A percentile compares a stretch with the other conserved stretches of the same genome.
These are phyloP conservation scores for Drosophila prolongata DNA, from an alignment of 2,888 invertebrate species.

Conservation along the genomic window DNA sequence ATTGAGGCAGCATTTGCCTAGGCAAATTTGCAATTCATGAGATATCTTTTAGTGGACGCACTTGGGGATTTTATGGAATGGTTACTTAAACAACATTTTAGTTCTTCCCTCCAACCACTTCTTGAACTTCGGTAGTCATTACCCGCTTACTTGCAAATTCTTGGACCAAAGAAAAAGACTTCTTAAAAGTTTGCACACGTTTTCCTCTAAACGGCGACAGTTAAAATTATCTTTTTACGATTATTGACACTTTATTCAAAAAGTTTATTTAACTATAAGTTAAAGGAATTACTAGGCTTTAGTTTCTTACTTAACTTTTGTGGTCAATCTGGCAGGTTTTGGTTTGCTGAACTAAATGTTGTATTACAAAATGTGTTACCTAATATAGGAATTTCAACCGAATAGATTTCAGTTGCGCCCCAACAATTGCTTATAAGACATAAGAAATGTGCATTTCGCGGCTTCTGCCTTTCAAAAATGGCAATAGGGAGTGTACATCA, in stretches of 20 bases:
- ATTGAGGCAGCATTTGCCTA: not conserved
- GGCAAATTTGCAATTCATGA: slow-evolving; percentile 15
- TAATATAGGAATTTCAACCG: too few relatives aligned
- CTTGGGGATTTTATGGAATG: not conserved
- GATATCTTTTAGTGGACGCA: not conserved
- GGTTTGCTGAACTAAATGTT: too few relatives aligned
- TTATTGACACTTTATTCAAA: not conserved
- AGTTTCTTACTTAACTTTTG: too few relatives aligned
- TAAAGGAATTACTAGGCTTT: not conserved
- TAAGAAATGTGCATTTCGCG: too few relatives aligned
- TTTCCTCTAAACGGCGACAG: not conserved
- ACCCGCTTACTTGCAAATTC: not conserved
- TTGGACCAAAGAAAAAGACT: not conserved
- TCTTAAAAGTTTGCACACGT: not conserved
- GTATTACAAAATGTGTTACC: too few relatives aligned
- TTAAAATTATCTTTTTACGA: not conserved
- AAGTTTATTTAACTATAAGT: not conserved
- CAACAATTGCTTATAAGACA: too few relatives aligned
- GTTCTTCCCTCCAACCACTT: not conserved
- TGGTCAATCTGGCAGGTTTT: too few relatives aligned
- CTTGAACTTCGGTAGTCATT: not conserved
- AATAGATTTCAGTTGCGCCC: too few relatives aligned
- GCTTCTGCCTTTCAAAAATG: too few relatives aligned
- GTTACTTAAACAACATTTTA: not conserved
- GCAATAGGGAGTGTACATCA: too few relatives aligned